These are phyloP conservation scores for Liopterus haemorrhoidalis DNA, from an alignment of 2,888 invertebrate species.

Conservation along the genomic window DNA sequence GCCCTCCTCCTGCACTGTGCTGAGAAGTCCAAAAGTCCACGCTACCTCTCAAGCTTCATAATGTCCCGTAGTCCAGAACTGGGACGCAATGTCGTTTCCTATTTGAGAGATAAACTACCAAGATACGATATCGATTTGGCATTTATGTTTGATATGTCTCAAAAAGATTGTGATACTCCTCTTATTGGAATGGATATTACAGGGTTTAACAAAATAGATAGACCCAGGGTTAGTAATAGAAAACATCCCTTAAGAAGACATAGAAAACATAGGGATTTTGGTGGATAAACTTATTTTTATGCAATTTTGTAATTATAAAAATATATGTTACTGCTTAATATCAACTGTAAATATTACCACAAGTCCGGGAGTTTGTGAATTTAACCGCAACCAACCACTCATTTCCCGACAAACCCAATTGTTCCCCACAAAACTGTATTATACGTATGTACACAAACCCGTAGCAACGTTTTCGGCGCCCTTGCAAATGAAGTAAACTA, in stretches of 20 bases:
- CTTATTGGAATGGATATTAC: conserved; percentile 39
- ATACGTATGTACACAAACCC: too few species aligned
- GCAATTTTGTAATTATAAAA: too few species aligned
- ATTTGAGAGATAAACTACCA: conserved; percentile 69
- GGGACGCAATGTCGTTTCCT: conserved; percentile 65
- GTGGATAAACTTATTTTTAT: too few species aligned
- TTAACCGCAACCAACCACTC: too few species aligned
- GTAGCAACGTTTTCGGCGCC: too few species aligned
- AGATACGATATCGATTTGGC: conserved; percentile 79
- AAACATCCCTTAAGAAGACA: conserved; percentile 48
- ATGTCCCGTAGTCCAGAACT: conserved; percentile 60
- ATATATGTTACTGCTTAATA: too few species aligned
- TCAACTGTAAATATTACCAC: too few species aligned
- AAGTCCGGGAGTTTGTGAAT: too few species aligned
- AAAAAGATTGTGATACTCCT: conserved; percentile 56
- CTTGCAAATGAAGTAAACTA: too few species aligned
- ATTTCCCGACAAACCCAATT: too few species aligned
- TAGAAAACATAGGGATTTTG: too few species aligned
- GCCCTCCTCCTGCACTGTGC: conserved; percentile 79
- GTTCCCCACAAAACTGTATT: too few species aligned
- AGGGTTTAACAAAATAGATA: conserved; percentile 35
- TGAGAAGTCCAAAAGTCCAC: conserved; percentile 69
- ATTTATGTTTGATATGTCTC: conserved; percentile 77
- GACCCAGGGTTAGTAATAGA: conserved; percentile 35
- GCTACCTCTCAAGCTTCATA: conserved; percentile 77